Conservation (phyloP, 2,113 vertebrate genomes). For the Corynorhinus townsendii region DNA sequence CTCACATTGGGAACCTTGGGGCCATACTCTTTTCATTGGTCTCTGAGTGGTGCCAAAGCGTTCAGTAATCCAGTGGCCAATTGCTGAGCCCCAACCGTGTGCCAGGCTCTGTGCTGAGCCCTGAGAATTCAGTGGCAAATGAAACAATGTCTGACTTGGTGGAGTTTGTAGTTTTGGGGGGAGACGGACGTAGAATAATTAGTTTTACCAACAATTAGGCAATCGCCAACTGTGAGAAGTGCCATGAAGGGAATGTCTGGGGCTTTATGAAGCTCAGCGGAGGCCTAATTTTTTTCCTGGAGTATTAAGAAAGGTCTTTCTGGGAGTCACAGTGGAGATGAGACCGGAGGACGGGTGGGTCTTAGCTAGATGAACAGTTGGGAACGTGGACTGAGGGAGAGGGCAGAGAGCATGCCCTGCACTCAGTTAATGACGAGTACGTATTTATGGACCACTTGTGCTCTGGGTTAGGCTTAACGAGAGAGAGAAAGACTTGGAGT, state of each 20-base stretch:
- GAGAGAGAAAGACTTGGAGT: not conserved
- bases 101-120: not conserved
- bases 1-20: not conserved
- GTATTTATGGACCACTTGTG: not conserved
- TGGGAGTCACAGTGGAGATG: not conserved
- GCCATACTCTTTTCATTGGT: rapidly evolving
- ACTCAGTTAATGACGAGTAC: not conserved
- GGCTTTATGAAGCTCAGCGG: not conserved
- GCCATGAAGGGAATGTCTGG: not conserved
- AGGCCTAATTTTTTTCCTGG: not conserved
- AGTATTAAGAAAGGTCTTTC: not conserved
- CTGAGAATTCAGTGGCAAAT: not conserved
- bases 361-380: not conserved
- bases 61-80: no score
- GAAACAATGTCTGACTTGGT: not conserved
- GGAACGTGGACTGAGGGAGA: not conserved
- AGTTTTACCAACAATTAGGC: not conserved
- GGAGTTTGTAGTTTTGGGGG: not conserved
- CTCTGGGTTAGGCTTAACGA: not conserved
- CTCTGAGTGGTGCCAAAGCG: not conserved
- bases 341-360: not conserved
- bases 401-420: not conserved
- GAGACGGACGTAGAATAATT: not conserved
- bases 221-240: not conserved
- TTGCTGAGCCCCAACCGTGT: not conserved